Evolutionary conservation across 1,140 invertebrate species (phyloP), one percentile per base, ranked within the genome.

Genomic region (Chironomus striatipennis): DNA sequence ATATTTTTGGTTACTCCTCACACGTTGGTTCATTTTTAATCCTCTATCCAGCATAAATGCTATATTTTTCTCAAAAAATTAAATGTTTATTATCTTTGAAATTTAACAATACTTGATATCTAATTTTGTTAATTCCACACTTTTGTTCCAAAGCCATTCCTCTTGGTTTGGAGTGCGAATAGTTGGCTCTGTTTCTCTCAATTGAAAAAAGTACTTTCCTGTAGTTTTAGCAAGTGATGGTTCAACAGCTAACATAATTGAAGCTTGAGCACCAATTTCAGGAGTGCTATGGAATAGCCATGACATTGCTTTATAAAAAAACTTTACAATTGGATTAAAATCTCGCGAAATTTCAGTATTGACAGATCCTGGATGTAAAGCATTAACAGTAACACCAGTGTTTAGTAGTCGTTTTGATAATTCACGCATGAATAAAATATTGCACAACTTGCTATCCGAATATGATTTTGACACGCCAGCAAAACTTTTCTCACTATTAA

Each of bases 291-390:
- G 82, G 80, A 74, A 86, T 15, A 75, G 77, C 74, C 75, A 76
- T 57, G 75, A 79, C 72, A 73, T 78, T 20, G 75, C 47, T 74
- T 79, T 79, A 7, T 79, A 74, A 15, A 79, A 18, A 2, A 83
- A 83, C 64, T 77, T 79, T 74, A 86, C 82, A 70, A 83, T 75
- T 0, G 84, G 80, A 15, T 81, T 83, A 12, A 89, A 78, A 77
- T 92, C 83, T 77, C 91, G 86, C 74, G 90, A 90, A 18, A 94
- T 84, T 43, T 88, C 86, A 0, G 92, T 93, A 74, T 90, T 91
- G 12, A 89, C 89, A 78, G 93, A 89, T 17, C 93, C 93, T 42
- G 93, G 94, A 79, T 92, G 92, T 75, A 91, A 85, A 75, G 88
- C 87, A 81, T 91, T 91, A 10, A 91, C 87, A 75, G 83, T 87